Evolutionary conservation across 2,797 vertebrate genomes (phyloP).

Genomic region (Catostomus latipinnis): DNA sequence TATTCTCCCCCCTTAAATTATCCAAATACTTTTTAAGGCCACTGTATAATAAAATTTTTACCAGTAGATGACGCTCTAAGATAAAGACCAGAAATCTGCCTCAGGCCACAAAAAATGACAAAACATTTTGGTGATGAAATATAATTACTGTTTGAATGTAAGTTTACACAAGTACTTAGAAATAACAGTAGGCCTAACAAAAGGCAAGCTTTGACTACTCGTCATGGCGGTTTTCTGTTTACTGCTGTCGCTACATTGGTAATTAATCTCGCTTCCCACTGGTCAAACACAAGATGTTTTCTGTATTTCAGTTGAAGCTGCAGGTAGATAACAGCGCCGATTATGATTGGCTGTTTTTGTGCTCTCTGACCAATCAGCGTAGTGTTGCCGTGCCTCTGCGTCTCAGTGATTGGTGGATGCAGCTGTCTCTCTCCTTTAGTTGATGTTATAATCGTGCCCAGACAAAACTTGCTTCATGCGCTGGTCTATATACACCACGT

Average conservation of each 20-base stretch:
- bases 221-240: too few species aligned
- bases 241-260: too few species aligned
- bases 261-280: too few species aligned
- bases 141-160: too few species aligned
- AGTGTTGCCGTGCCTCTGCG: conserved; percentile 76
- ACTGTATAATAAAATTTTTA: not conserved
- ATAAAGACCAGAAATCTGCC: too few species aligned
- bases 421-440: conserved; percentile 61
- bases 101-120: not conserved
- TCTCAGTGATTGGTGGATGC: conserved; percentile 67
- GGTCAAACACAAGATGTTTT: not conserved
- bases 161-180: too few species aligned
- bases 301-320: conserved; percentile 4
- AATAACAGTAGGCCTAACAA: too few species aligned
- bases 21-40: too few species aligned
- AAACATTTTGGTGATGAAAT: too few species aligned
- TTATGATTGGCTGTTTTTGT: conserved; percentile 54
- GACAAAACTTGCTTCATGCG: conserved; percentile 69
- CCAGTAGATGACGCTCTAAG: conserved; percentile 8
- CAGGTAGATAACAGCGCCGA: conserved; percentile 47
- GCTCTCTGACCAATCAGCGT: conserved; percentile 67
- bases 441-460: conserved; percentile 43
- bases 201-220: too few species aligned
- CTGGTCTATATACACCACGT: conserved; percentile 66
- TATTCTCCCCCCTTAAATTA: too few species aligned